Conservation (phyloP, 2,113 vertebrate species). For the Python bivittatus region DNA sequence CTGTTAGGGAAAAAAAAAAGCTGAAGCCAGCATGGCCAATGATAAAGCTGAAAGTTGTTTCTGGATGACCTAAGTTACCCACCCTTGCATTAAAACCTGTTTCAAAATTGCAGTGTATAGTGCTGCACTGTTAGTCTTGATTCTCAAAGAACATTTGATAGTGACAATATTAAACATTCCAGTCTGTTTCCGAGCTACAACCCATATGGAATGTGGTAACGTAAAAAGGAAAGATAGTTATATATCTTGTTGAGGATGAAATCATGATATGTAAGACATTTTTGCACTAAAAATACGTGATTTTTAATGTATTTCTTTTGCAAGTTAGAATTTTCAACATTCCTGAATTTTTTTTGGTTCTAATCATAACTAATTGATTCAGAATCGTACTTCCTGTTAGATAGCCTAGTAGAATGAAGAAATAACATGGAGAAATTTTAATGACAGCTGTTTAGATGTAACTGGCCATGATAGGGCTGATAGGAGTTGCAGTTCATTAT, state of each 20-base stretch:
- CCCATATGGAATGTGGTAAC: not conserved
- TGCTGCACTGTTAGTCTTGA: not conserved
- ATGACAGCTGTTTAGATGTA: not conserved
- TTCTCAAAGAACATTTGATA: not conserved
- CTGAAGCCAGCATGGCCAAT: not conserved
- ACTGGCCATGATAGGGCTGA: not conserved
- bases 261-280: not conserved
- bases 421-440: not conserved
- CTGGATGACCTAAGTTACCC: not conserved
- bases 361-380: not conserved
- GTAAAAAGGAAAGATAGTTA: not conserved
- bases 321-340: not conserved
- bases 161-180: not conserved
- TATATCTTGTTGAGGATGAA: conserved; percentile 7
- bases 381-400: not conserved
- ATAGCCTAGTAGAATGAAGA: not conserved
- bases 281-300: not conserved
- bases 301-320: not conserved
- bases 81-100: not conserved
- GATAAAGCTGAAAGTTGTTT: not conserved
- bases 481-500: not conserved
- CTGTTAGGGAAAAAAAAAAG: not conserved
- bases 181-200: not conserved
- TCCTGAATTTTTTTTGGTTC: not conserved
- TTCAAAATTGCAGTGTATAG: not conserved